A percentile compares a stretch with the other conserved stretches of the same genome.
phyloP scores from a whole-genome alignment of 2,797 vertebrate species.

The Anabacerthia variegaticeps region DNA sequence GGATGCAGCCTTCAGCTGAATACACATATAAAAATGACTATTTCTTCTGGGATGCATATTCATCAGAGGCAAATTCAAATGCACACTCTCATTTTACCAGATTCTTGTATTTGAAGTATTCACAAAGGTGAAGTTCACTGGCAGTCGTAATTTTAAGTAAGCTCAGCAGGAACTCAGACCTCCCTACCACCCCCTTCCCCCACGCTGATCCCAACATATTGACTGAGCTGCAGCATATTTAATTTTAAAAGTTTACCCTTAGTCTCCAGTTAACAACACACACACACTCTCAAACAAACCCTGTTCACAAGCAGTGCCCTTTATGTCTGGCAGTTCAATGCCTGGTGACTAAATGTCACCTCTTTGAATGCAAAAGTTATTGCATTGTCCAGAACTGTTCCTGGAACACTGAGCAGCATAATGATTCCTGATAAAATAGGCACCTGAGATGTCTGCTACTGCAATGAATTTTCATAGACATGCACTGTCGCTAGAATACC shows the following conservation, averaged over 20 bases:
- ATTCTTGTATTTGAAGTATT: neutral
- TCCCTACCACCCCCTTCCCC: neutral
- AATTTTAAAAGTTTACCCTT: neutral
- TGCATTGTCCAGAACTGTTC: slow-evolving; percentile 30
- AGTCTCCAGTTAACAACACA: neutral
- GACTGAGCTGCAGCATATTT: neutral
- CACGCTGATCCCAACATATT: neutral
- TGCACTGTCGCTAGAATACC: neutral
- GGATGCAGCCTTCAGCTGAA: neutral
- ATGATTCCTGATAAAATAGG: slow-evolving; percentile 18
- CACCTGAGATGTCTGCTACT: slow-evolving; percentile 1
- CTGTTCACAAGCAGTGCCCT: neutral
- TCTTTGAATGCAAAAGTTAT: neutral
- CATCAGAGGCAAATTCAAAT: neutral
- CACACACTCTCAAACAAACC: neutral
- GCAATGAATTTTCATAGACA: slow-evolving; percentile 26
- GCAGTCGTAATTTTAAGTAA: neutral
- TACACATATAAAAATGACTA: neutral
- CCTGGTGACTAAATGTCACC: neutral
- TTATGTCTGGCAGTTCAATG: neutral
- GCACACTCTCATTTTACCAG: neutral
- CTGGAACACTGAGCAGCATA: slow-evolving; percentile 40
- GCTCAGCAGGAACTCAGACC: neutral
- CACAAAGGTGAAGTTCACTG: neutral
- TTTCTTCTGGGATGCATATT: neutral